These are phyloP conservation scores for Sterna hirundo DNA, from an alignment of 2,113 vertebrate genomes.

Conservation along the genomic window DNA sequence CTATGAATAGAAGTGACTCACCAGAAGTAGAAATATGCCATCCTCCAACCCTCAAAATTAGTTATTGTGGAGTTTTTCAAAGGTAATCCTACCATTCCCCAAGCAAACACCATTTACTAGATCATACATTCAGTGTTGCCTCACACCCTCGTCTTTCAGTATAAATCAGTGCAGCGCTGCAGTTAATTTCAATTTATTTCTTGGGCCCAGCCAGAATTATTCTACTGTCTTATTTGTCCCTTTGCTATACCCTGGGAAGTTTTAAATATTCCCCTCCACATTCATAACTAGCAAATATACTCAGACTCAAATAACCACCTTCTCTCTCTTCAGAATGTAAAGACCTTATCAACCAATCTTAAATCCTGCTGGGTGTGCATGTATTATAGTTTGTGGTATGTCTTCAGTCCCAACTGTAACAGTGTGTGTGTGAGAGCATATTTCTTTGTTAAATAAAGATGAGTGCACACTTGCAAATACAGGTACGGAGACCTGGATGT, in stretches of 20 bases:
- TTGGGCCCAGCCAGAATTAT: neutral
- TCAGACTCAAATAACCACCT: neutral
- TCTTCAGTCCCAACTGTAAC: neutral
- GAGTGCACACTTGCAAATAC: neutral
- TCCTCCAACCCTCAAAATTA: neutral
- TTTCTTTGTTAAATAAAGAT: neutral
- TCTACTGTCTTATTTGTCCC: neutral
- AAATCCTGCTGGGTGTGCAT: neutral
- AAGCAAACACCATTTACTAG: neutral
- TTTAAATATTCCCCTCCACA: neutral
- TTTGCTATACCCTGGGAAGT: neutral
- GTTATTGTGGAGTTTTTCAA: neutral
- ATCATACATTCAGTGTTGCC: neutral
- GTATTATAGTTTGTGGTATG: neutral
- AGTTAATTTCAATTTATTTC: neutral
- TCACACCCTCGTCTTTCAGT: neutral
- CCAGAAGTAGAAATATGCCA: neutral
- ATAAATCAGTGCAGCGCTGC: neutral
- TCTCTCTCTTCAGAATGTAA: neutral
- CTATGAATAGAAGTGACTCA: neutral
- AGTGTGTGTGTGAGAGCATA: rapidly evolving
- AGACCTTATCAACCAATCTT: neutral
- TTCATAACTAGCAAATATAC: neutral
- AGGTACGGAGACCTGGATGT: neutral
- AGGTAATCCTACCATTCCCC: neutral